A percentile compares a stretch with the other conserved stretches of the same genome.
phyloP scores from a whole-genome alignment of 2,888 invertebrate genomes.

The Micoletzkya japonica region DNA sequence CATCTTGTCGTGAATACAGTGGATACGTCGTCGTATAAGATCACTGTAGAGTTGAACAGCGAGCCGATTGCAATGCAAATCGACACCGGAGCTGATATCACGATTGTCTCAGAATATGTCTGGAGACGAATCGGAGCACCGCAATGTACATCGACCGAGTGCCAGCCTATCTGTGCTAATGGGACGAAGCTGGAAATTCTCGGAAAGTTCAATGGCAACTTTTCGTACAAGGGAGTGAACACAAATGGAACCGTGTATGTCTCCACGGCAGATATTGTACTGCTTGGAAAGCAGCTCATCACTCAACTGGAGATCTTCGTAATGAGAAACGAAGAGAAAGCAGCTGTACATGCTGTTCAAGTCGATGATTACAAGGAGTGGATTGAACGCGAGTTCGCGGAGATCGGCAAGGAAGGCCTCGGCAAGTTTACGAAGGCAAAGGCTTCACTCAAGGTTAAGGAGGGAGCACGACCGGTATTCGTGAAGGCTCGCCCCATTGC shows the following conservation, averaged over 20 bases:
- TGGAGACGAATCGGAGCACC: background rate
- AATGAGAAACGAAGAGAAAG: background rate
- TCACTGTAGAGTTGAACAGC: background rate
- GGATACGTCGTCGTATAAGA: background rate
- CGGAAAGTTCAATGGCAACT: background rate
- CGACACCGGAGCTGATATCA: background rate
- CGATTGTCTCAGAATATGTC: background rate
- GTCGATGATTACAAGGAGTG: background rate
- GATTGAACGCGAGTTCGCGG: background rate
- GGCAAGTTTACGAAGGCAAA: background rate
- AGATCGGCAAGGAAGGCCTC: background rate
- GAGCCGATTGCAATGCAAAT: background rate
- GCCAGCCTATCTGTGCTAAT: background rate
- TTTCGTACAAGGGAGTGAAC: background rate
- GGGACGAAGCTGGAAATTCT: background rate
- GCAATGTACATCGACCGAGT: background rate
- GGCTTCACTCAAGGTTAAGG: slow-evolving; percentile 27
- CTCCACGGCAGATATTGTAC: background rate
- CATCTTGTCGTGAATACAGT: background rate
- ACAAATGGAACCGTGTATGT: background rate
- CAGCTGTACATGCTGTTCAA: background rate
- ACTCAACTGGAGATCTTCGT: background rate
- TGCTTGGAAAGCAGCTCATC: background rate
- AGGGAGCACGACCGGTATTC: slow-evolving; percentile 29
- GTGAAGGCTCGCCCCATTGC: slow-evolving; percentile 30